Base-by-base conservation (phyloP, 2,113 vertebrate species). In the Trinectes maculatus region DNA sequence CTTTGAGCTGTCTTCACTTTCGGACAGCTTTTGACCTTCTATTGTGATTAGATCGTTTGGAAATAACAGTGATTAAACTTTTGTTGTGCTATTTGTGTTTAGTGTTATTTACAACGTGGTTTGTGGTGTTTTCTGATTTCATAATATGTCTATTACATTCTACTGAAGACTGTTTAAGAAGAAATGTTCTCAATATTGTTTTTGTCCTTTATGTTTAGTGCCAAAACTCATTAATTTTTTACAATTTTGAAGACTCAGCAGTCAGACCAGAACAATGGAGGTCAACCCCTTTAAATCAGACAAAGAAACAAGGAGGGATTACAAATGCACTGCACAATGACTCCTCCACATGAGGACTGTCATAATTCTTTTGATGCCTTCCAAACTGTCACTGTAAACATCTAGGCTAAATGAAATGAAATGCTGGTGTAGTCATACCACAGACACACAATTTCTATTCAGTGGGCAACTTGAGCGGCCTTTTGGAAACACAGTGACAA, bases 261-360 rank as follows among this genome's bases (percentile, higher is more conserved):
- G 40, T 65, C 3, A 0, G 51, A 3, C 42, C 0, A 6, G 33
- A 78, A 77, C 22, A 66, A 71, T 59, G 22, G 40, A 61, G 40
- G 18, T 49, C 26, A 71, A 33, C 55, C 49, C 12, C 11, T 47
- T 52, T 65, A 49, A 72, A 80, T 75, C 5, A 54, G 34, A 36
- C 65, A 44, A 74, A 53, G 54, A 58, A 68, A 37, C 49, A 0
- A 34, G 46, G 61, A 60, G 43, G 53, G 29, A 46, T 56, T 43
- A 57, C 40, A 69, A 69, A 78, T 31, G 54, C 40, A 22, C 33
- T 55, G 52, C 26, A 75, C 72, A 83, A 67, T 62, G 44, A 46
- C 43, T 44, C 9, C 24, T 47, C 34, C 77, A 73, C 69, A 75
- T 67, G 61, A 47, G 46, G 63, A 53, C 34, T n/a, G 21, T 80